Evolutionary conservation across 2,797 vertebrate genomes (phyloP), one percentile per base, ranked within the genome.

Genomic region (Amazonetta brasiliensis): DNA sequence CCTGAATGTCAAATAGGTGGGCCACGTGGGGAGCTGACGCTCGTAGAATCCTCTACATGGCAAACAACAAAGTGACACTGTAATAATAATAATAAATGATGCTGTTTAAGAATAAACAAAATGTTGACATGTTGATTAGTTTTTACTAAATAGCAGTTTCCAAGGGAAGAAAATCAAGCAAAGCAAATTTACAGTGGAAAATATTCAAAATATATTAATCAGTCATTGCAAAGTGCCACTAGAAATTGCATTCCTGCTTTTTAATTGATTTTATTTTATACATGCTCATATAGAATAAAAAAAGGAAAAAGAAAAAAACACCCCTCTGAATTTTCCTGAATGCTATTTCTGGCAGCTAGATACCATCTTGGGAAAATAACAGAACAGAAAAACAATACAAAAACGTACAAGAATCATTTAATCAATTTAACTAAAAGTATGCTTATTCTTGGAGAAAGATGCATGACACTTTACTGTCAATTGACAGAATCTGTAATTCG

Each of bases 81-180:
- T 48, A 77, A 59, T 66, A 82, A 66, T 22, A 77, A 67, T 48
- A 84, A 87, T 50, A 69, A 78, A 95, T 92, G 63, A 59, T 76
- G 83, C 43, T 46, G 52, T 74, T 91, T 85, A 93, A 80, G 72
- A 91, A 66, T 52, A 94, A 96, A 90, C 82, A 95, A 94, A 95
- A 88, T 79, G 86, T 86, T 95, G 89, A 92, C 81, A 54, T 35
- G 41, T 82, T 93, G 66, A 94, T 96, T 95, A 46, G 67, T 73
- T 95, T 94, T 96, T 79, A 83, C 91, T 93, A 87, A 96, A 95
- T 43, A 77, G 58, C 44, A 37, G 62, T 79, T 95, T 97, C 66
- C 66, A 78, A 90, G 71, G 62, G 52, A 87, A 92, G 58, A 91
- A 44, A 84, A 52, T 89, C 52, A 76, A 94, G 81, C 54, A 62